phyloP scores from a whole-genome alignment of 2,113 vertebrate species.

The Anser cygnoides region DNA sequence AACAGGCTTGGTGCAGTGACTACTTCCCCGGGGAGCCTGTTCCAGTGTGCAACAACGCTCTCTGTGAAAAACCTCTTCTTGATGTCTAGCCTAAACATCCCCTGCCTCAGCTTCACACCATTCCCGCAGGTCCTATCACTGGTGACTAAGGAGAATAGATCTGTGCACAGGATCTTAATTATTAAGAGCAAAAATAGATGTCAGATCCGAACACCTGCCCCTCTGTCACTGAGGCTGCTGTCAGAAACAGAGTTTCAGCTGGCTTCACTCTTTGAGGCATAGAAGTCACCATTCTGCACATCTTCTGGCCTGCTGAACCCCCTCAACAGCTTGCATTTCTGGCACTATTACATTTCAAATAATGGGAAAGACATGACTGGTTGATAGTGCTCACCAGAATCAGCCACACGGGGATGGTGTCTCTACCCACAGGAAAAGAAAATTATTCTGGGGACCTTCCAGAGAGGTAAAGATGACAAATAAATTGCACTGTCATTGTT shows the following conservation, averaged over 20 bases:
- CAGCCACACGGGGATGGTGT: not conserved
- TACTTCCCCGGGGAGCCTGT: no score
- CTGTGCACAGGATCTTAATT: conserved; percentile 27
- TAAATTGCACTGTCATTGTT: not conserved
- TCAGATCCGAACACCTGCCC: not conserved
- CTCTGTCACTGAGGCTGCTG: conserved; percentile 23
- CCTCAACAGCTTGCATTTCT: conserved; percentile 49
- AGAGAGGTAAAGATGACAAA: not conserved
- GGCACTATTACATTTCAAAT: conserved; percentile 57
- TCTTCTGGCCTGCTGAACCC: conserved; percentile 51
- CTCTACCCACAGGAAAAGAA: not conserved
- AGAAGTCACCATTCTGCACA: conserved; percentile 55
- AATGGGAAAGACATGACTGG: conserved; percentile 27
- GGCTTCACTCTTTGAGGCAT: conserved; percentile 17
- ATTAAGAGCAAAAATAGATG: not conserved
- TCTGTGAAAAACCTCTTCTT: no score
- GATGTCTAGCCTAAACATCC: no score
- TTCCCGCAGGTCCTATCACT: no score
- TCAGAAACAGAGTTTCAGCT: conserved; percentile 58
- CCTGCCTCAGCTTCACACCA: no score
- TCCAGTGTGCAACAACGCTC: no score
- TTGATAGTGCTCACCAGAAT: conserved; percentile 1
- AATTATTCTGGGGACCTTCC: not conserved
- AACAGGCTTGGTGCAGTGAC: no score
- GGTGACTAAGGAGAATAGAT: no score